Base-by-base conservation (phyloP, 2,888 invertebrate genomes). In the Hylaea fasciaria region DNA sequence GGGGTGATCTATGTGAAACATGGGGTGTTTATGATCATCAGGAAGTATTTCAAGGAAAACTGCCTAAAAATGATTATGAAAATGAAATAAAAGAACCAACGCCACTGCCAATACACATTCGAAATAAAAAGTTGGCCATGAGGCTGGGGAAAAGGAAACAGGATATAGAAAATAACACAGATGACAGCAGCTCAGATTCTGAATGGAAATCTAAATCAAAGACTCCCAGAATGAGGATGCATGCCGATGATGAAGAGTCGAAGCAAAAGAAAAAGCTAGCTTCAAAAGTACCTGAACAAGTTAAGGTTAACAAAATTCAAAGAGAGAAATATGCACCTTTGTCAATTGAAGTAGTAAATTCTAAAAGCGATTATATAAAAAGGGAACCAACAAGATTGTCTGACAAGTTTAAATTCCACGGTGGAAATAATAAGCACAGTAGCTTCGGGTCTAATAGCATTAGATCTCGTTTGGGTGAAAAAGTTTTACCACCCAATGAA, bases 241-340 rank as follows among this genome's bases (percentile, higher is more conserved):
- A 95, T 83, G 97, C 97, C n/a, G 97, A 97, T 85, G 97, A 97
- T 78, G 96, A 96, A 84, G 96, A 96, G 82, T 94, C 94, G 57
- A 95, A 94, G 76, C 85, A 76, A 69, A 88, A 83, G 73, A 87
- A 72, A 72, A 84, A 71, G 72, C 77, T 73, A 66, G 54, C 62
- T 63, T 70, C 58, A 57, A 80, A 72, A 72, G 70, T 70, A 57
- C 66, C 72, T 14, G 69, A 75, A 65, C 74, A 80, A 13, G 17
- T 50, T 1, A 57, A 50, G 10, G 13, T 37, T 13, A 44, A 47
- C 9, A 45, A 29, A 17, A 52, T 57, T 28, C 74, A 78, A 39
- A 76, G 73, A 41, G 83, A 85, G 56, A 71, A 68, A 53, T 90
- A 78, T 83, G 85, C 91, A 52, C 86, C 91, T 58, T 70, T 92